Evolutionary conservation across 2,888 invertebrate genomes (phyloP).

Genomic region (Drosophila buzzatii): DNA sequence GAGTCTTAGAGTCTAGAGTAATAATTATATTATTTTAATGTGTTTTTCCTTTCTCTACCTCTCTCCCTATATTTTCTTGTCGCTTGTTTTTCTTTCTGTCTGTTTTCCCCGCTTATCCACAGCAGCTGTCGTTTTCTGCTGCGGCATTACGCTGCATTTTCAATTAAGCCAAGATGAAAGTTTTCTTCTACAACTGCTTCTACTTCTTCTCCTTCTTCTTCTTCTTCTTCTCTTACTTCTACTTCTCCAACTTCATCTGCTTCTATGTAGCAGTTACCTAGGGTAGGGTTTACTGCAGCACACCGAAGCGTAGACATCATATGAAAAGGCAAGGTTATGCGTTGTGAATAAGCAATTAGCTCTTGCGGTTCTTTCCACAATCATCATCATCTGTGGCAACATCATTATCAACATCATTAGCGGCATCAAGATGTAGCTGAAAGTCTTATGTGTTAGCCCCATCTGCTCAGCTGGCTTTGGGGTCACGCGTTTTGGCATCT

Average conservation of each 20-base stretch:
- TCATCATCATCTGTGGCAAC: constrained; percentile 8
- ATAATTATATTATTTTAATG: constrained; percentile 79
- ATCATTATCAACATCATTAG: constrained; percentile 16
- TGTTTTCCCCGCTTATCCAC: constrained; percentile 45
- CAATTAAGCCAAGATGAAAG: constrained; percentile 71
- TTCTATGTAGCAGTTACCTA: neutral
- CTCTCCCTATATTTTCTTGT: constrained; percentile 17
- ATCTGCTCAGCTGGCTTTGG: constrained; percentile 48
- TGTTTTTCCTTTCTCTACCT: constrained; percentile 55
- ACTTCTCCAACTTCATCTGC: neutral
- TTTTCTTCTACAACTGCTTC: constrained; percentile 32
- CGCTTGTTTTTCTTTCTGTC: constrained; percentile 17
- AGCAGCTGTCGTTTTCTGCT: constrained; percentile 71
- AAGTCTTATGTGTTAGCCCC: constrained; percentile 15
- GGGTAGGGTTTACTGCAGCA: constrained; percentile 24
- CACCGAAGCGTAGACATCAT: constrained; percentile 56
- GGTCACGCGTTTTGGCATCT: constrained; percentile 59
- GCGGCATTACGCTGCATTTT: constrained; percentile 68
- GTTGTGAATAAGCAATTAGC: constrained; percentile 76
- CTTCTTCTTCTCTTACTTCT: neutral
- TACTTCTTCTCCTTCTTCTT: neutral
- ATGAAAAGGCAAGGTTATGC: constrained; percentile 76
- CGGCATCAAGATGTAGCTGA: constrained; percentile 19
- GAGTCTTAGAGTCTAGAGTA: constrained; percentile 28
- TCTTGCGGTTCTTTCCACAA: constrained; percentile 60